Conservation (phyloP, 2,797 vertebrate genomes). For the Sylvilagus floridanus region DNA sequence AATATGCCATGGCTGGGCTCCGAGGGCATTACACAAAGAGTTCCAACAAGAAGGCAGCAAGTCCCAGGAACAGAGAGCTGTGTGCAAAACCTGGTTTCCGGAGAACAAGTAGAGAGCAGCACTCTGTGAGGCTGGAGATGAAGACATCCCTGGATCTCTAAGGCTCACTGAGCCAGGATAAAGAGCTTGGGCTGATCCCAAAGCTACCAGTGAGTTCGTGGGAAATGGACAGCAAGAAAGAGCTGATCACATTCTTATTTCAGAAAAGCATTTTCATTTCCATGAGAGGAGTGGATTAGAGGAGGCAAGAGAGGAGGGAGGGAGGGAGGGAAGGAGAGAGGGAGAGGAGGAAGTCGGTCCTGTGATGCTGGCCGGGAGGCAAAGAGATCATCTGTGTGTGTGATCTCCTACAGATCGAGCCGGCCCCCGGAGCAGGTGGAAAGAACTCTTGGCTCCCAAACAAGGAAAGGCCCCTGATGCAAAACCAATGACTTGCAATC, state of each 20-base stretch:
- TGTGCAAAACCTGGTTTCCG: background rate
- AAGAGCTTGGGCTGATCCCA: background rate
- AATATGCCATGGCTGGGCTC: background rate
- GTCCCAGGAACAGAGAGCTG: background rate
- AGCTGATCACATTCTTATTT: background rate
- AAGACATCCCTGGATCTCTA: background rate
- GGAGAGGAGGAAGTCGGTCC: background rate
- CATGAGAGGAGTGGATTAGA: background rate
- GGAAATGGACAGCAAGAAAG: background rate
- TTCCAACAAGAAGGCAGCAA: background rate
- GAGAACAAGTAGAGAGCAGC: background rate
- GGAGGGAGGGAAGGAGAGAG: background rate
- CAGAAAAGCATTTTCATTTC: constrained; percentile 14
- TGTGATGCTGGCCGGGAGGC: background rate
- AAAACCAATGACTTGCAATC: background rate
- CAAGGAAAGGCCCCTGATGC: background rate
- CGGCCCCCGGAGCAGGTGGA: background rate
- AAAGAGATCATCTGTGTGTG: background rate
- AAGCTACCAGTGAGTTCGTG: background rate
- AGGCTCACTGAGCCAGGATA: background rate
- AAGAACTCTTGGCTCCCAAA: background rate
- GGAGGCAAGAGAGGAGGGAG: background rate
- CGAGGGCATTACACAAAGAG: background rate
- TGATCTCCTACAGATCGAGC: background rate
- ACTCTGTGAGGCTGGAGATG: background rate